Percentiles rank a stretch among this genome's conserved stretches.
These are phyloP conservation scores for Oscarella lobularis DNA, from an alignment of 37 sponge, comb jelly and placozoan genomes.

Conservation along the genomic window DNA sequence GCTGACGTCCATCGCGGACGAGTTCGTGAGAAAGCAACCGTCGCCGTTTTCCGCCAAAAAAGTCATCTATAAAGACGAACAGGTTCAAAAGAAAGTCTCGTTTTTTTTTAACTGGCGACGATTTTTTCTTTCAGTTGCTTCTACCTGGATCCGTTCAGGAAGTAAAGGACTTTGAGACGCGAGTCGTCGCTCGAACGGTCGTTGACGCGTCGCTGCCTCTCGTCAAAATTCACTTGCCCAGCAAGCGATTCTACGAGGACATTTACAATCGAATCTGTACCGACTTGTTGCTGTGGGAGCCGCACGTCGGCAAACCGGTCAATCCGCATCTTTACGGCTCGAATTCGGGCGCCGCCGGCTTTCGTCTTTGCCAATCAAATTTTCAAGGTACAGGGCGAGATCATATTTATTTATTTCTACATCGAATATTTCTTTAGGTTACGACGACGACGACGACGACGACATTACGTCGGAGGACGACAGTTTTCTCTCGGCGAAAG, in stretches of 20 bases:
- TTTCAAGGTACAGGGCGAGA: no score
- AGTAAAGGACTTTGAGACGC: conserved; percentile 7
- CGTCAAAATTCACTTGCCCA: conserved; percentile 1
- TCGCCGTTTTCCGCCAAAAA: neutral
- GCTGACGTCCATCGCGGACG: neutral
- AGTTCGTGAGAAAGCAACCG: neutral
- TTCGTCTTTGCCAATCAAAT: no score
- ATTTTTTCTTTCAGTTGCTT: neutral
- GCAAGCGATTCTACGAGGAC: conserved; percentile 3
- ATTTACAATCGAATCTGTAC: conserved; percentile 12
- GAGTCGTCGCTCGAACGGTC: neutral
- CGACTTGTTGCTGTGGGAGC: conserved; percentile 18
- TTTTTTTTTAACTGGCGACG: no score
- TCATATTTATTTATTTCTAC: no score
- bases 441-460: no score
- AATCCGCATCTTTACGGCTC: no score
- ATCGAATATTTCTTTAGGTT: no score
- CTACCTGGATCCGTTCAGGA: conserved; percentile 9
- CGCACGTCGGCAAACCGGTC: neutral
- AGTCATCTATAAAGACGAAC: neutral
- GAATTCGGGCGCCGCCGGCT: no score
- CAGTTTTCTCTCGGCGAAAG: no score
- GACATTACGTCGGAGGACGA: no score
- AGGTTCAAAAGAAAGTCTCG: neutral
- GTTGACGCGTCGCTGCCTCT: neutral